Evolutionary conservation across 2,888 invertebrate genomes (phyloP).

Genomic region (Anorthoa munda): DNA sequence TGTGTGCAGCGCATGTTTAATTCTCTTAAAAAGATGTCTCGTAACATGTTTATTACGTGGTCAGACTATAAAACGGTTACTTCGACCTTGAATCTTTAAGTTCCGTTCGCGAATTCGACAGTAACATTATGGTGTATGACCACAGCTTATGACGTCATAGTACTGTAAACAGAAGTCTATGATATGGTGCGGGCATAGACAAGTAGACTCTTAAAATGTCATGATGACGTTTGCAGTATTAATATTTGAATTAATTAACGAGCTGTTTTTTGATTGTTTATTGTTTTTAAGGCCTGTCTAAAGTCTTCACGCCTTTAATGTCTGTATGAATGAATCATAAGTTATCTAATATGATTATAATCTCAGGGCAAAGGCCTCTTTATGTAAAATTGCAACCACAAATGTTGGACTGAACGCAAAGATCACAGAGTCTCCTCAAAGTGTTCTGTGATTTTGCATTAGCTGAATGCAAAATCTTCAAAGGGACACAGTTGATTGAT

Average conservation of each 20-base stretch:
- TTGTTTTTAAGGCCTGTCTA: constrained; percentile 17
- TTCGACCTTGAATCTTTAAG: constrained; percentile 53
- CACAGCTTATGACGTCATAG: constrained; percentile 45
- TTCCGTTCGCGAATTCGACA: constrained; percentile 59
- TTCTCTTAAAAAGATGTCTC: constrained; percentile 51
- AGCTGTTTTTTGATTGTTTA: constrained; percentile 13
- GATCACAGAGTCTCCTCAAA: no score
- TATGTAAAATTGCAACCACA: no score
- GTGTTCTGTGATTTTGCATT: no score
- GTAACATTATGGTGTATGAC: constrained; percentile 13
- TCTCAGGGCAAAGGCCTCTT: neutral
- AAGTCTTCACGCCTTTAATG: neutral
- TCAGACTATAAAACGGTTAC: constrained; percentile 38
- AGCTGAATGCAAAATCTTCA: no score
- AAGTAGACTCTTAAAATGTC: constrained; percentile 27
- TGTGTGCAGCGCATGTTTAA: constrained; percentile 48
- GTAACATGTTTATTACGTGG: constrained; percentile 50
- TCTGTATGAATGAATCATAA: constrained; percentile 11
- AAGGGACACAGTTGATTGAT: no score
- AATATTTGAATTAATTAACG: constrained; percentile 14
- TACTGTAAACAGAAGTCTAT: constrained; percentile 27
- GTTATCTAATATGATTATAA: neutral
- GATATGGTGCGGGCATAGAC: constrained; percentile 21
- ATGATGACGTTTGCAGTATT: constrained; percentile 31
- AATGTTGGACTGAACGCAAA: no score